Conservation (phyloP, 2,888 invertebrate genomes). For the Andrena bicolor region DNA sequence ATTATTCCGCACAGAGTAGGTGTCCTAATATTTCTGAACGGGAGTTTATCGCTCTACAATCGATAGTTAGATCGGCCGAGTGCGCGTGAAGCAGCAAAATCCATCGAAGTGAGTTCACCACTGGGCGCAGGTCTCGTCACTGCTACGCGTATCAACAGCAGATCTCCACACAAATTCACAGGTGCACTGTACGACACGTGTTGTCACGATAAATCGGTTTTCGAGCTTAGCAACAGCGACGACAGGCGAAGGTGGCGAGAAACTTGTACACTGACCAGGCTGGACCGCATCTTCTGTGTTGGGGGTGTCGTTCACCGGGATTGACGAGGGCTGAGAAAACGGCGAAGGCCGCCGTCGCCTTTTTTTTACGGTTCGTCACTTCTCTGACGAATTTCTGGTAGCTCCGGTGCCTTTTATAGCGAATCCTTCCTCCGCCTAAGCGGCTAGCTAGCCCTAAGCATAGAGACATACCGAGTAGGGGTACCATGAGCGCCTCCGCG, state of each 20-base stretch:
- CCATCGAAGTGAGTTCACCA: background rate
- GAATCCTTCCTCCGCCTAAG: constrained; percentile 66
- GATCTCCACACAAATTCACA: constrained; percentile 28
- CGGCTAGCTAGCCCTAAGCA: constrained; percentile 65
- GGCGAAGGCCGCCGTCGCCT: constrained; percentile 66
- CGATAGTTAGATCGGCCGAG: background rate
- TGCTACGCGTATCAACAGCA: background rate
- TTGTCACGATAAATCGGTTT: background rate
- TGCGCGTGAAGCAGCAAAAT: background rate
- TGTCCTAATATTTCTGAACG: too few relatives aligned
- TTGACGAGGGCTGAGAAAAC: constrained; percentile 41
- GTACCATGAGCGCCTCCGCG: constrained; percentile 54
- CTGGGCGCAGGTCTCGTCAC: constrained; percentile 6
- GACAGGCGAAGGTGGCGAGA: background rate
- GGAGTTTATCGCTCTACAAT: too few relatives aligned
- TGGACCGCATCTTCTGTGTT: constrained; percentile 65
- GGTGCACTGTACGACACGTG: constrained; percentile 30
- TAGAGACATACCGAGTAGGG: constrained; percentile 70
- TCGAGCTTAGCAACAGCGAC: too few relatives aligned
- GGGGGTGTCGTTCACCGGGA: constrained; percentile 45
- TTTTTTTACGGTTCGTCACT: constrained; percentile 72
- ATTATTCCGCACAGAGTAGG: too few relatives aligned
- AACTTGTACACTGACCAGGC: constrained; percentile 71
- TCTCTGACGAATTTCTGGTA: constrained; percentile 78
- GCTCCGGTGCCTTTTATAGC: constrained; percentile 80